Base-by-base conservation (phyloP, 2,113 vertebrate genomes). In the Psittacus erithacus region DNA sequence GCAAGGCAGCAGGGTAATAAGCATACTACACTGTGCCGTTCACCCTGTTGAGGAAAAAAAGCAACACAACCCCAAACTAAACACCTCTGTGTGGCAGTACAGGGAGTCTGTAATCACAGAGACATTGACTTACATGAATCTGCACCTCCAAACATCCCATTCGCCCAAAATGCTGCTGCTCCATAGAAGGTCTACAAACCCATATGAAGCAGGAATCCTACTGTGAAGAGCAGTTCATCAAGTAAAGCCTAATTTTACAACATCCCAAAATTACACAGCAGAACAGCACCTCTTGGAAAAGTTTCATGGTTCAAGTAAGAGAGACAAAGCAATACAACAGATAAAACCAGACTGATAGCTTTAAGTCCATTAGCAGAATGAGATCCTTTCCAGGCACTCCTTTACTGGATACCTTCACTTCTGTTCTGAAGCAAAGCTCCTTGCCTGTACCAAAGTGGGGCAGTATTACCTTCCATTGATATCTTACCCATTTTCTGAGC, bases 271-370 rank as follows among this genome's bases (percentile, higher is more conserved):
- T 80, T 19, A 80, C 39, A 64, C n/a, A 74, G 55, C 38, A 60
- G 81, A 89, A 83, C 78, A 79, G 87, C 85, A 96, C 82, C 90
- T 92, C 85, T 25, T 59, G 38, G 43, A 69, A 90, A 86, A 80
- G 46, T n/a, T 33, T 31, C 29, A 6, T 18, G 46, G 68, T 90
- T 93, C 82, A 86, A 85, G 49, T n/a, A 59, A 85, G n/a, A 70
- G 59, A 92, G 31, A 87, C 49, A 77, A 62, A 80, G 46, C 84
- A 70, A 35, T n/a, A 53, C 52, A 85, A 82, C 27, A 76, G 82
- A 18, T 8, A 17, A 70, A 59, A 68, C 0, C 49, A 69, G 69
- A 75, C n/a, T 62, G 41, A 86, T 7, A 68, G 65, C 33, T 91
- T 44, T 25, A 64, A 52, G 44, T 71, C 53, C 83, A 88, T 44